These are phyloP conservation scores for Lumbricus terrestris DNA, from an alignment of 2,888 invertebrate genomes.

Conservation along the genomic window DNA sequence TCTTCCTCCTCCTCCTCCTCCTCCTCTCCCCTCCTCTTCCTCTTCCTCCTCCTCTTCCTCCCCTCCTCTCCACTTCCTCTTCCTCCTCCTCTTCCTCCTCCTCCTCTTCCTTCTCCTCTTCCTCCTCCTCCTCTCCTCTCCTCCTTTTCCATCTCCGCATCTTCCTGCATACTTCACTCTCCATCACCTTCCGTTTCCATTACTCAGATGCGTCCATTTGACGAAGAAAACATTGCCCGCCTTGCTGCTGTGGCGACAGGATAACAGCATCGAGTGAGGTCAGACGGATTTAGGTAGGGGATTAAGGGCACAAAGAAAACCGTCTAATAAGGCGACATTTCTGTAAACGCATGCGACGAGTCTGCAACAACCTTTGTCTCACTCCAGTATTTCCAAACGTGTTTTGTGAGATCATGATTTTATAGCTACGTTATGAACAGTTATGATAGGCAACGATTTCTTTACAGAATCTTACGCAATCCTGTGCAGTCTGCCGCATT, in stretches of 20 bases:
- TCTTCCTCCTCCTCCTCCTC: neutral
- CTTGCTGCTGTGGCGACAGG: neutral
- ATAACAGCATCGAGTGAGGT: neutral
- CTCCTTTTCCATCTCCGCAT: neutral
- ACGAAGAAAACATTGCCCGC: neutral
- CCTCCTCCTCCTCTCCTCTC: neutral
- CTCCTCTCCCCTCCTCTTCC: too few species aligned
- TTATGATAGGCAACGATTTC: neutral
- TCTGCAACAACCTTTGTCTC: too few species aligned
- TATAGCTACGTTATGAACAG: neutral
- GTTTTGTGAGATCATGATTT: neutral
- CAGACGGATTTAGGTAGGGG: neutral
- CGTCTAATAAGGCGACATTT: too few species aligned
- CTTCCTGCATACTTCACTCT: neutral
- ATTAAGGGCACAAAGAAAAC: neutral
- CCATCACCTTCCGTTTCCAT: neutral
- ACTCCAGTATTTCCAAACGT: too few species aligned
- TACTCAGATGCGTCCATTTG: neutral
- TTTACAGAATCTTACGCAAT: neutral
- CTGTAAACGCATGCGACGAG: too few species aligned
- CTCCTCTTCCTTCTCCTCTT: too few species aligned
- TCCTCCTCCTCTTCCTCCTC: too few species aligned
- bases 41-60: too few species aligned
- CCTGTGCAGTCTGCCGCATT: neutral
- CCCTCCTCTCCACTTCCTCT: too few species aligned